Percentiles rank a stretch among this genome's conserved stretches.
phyloP scores from a whole-genome alignment of 2,797 vertebrate genomes.

The Microhierax caerulescens region DNA sequence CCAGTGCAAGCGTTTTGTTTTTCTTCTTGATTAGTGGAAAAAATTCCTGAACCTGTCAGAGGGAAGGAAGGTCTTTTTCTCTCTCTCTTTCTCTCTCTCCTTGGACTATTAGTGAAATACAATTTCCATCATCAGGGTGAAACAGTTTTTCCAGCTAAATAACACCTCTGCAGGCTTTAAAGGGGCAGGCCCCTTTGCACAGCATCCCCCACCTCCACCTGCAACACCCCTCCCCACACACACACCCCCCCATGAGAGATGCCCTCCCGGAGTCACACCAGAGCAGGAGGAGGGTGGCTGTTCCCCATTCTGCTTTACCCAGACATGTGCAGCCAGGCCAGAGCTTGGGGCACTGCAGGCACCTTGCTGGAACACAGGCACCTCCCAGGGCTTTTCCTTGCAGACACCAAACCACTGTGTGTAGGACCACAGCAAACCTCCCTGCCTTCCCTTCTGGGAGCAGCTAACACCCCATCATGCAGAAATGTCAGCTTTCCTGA shows the following conservation, averaged over 20 bases:
- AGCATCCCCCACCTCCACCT: neutral
- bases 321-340: neutral
- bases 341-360: neutral
- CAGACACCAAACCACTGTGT: neutral
- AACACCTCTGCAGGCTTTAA: constrained; percentile 12
- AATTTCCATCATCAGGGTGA: constrained; percentile 21
- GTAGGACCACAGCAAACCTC: accelerated
- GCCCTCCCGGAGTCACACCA: accelerated
- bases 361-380: neutral
- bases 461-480: neutral
- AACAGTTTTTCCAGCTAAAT: constrained; percentile 61
- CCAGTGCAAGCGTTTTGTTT: constrained; percentile 32
- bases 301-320: neutral
- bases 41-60: constrained; percentile 66
- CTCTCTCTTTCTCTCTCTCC: neutral
- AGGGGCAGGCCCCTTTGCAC: neutral
- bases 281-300: accelerated
- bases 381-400: neutral
- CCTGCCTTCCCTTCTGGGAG: neutral
- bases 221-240: too few relatives aligned
- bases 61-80: constrained; percentile 58
- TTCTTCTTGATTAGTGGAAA: constrained; percentile 75
- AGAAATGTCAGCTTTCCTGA: neutral
- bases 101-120: constrained; percentile 60
- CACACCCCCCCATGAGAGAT: accelerated